phyloP scores from a whole-genome alignment of 2,797 vertebrate species.

The Pangasius mekongensis region DNA sequence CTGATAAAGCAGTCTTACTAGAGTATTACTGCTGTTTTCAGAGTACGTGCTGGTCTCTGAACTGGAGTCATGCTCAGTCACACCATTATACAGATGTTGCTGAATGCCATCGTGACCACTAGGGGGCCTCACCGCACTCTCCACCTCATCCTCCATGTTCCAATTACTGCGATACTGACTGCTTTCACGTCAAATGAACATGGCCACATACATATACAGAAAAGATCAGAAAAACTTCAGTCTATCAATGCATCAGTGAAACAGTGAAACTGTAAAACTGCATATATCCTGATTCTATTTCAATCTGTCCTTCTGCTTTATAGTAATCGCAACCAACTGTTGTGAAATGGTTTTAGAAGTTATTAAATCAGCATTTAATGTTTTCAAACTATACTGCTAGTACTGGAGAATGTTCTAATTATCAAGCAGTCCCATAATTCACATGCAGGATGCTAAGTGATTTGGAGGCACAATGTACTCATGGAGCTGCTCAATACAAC shows the following conservation, averaged over 20 bases:
- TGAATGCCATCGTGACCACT: constrained; percentile 51
- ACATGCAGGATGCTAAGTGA: background rate
- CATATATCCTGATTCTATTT: background rate
- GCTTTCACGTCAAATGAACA: constrained; percentile 19
- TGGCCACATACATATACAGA: background rate
- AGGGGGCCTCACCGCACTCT: constrained; percentile 63
- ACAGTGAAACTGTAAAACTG: background rate
- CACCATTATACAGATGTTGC: constrained; percentile 78
- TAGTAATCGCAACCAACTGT: background rate
- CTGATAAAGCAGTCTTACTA: constrained; percentile 56
- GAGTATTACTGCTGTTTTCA: constrained; percentile 65
- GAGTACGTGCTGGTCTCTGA: constrained; percentile 75
- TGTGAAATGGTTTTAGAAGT: background rate
- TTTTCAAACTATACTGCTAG: background rate
- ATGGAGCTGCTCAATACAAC: background rate
- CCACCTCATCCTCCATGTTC: constrained; percentile 69
- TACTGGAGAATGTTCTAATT: background rate
- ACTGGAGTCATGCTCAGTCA: constrained; percentile 78
- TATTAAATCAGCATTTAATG: background rate
- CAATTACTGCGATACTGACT: constrained; percentile 65
- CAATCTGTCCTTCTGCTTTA: background rate
- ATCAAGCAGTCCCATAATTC: background rate
- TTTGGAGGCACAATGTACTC: background rate
- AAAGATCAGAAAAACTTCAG: background rate
- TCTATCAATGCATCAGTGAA: background rate